These are phyloP conservation scores for Cephus spinipes DNA, from an alignment of 2,888 invertebrate species.

Conservation along the genomic window DNA sequence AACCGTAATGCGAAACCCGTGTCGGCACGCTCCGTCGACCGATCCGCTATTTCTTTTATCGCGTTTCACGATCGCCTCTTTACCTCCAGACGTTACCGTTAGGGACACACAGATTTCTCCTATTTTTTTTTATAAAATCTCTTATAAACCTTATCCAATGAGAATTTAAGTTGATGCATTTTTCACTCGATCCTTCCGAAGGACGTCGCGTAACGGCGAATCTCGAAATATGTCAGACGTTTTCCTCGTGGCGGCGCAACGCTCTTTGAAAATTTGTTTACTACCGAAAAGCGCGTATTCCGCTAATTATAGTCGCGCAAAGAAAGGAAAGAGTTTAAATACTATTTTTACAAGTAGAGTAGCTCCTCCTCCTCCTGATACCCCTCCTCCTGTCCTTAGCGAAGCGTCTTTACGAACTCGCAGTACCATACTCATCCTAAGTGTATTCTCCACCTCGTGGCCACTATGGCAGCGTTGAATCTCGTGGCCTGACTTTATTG, in stretches of 20 bases:
- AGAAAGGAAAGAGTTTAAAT: constrained; percentile 58
- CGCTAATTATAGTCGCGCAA: constrained; percentile 59
- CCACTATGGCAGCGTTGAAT: not conserved
- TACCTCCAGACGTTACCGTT: not conserved
- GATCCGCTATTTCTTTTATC: constrained; percentile 14
- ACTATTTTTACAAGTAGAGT: constrained; percentile 57
- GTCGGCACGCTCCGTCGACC: constrained; percentile 34
- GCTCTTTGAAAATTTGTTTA: constrained; percentile 53
- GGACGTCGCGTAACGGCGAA: not conserved
- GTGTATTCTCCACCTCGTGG: not conserved
- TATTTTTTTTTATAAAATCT: too few species aligned
- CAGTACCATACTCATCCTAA: not conserved
- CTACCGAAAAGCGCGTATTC: constrained; percentile 54
- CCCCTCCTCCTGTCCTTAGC: not conserved
- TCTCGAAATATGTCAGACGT: not conserved
- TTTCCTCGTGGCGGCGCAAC: constrained; percentile 17
- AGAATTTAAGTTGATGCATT: not conserved
- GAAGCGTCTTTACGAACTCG: not conserved
- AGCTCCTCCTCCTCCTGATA: not conserved
- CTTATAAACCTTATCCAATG: not conserved
- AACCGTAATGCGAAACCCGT: constrained; percentile 49
- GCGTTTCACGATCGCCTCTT: not conserved
- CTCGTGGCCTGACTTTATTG: not conserved
- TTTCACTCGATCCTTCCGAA: not conserved
- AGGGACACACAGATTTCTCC: not conserved